phyloP scores from a whole-genome alignment of 1,140 invertebrate species.

The Drosophila novamexicana region DNA sequence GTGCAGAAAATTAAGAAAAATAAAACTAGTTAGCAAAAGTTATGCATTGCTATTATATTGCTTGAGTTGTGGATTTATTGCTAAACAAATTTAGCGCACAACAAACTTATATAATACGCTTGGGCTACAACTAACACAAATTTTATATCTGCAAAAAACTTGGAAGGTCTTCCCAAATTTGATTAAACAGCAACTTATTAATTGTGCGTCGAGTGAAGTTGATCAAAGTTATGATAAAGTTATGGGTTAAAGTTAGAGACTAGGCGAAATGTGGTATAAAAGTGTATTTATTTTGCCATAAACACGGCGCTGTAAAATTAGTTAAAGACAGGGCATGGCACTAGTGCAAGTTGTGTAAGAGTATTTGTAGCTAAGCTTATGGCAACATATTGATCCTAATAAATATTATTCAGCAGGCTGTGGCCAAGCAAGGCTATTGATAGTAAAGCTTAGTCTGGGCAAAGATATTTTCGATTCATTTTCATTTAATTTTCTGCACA shows the following conservation, averaged over 20 bases:
- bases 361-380: no score
- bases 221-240: slow-evolving; percentile 13
- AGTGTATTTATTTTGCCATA: slow-evolving; percentile 5
- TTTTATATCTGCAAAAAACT: slow-evolving; percentile 7
- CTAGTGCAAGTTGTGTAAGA: no score
- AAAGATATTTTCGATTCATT: no score
- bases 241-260: slow-evolving; percentile 2
- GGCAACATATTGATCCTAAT: no score
- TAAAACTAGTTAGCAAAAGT: background rate
- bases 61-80: slow-evolving; percentile 24
- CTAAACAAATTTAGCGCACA: slow-evolving; percentile 16
- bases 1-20: background rate
- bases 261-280: background rate
- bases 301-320: background rate
- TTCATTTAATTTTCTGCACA: no score
- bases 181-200: slow-evolving; percentile 26
- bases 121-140: slow-evolving; percentile 10
- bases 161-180: slow-evolving; percentile 16
- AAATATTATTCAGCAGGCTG: no score
- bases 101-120: slow-evolving; percentile 23
- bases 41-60: slow-evolving; percentile 14
- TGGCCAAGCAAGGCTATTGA: no score
- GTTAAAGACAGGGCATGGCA: background rate
- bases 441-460: no score
- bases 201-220: slow-evolving; percentile 14